phyloP scores from a whole-genome alignment of 2,113 vertebrate species.

The Cyanistes caeruleus region DNA sequence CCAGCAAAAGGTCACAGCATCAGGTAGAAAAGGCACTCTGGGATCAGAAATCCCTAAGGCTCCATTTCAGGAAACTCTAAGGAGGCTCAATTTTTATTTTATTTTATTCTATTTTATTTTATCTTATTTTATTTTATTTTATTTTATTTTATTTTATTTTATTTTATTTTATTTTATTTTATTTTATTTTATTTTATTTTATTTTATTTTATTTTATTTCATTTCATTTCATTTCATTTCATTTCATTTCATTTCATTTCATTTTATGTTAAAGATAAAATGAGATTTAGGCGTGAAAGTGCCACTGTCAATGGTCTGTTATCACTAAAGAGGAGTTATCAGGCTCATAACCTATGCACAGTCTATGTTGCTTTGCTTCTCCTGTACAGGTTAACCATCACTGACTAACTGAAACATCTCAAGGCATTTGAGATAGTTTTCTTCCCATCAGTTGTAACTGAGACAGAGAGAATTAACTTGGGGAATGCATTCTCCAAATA shows the following conservation, averaged over 20 bases:
- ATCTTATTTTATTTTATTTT: not conserved
- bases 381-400: not conserved
- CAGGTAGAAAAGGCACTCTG: not conserved
- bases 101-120: too few relatives aligned
- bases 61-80: too few relatives aligned
- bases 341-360: not conserved
- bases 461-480: not conserved
- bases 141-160: not conserved
- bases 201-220: too few relatives aligned
- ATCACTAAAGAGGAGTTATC: not conserved
- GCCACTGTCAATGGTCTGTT: not conserved
- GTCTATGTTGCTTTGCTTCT: not conserved
- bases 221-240: not conserved
- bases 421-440: not conserved
- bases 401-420: not conserved
- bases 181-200: not conserved
- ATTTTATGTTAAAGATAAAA: not conserved
- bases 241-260: too few relatives aligned
- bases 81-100: not conserved
- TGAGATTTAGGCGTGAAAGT: not conserved
- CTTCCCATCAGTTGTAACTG: not conserved
- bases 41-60: not conserved
- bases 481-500: not conserved
- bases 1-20: not conserved
- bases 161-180: too few relatives aligned